Base-by-base conservation (phyloP, 1,140 invertebrate genomes). In the Dufourea novaeangliae region DNA sequence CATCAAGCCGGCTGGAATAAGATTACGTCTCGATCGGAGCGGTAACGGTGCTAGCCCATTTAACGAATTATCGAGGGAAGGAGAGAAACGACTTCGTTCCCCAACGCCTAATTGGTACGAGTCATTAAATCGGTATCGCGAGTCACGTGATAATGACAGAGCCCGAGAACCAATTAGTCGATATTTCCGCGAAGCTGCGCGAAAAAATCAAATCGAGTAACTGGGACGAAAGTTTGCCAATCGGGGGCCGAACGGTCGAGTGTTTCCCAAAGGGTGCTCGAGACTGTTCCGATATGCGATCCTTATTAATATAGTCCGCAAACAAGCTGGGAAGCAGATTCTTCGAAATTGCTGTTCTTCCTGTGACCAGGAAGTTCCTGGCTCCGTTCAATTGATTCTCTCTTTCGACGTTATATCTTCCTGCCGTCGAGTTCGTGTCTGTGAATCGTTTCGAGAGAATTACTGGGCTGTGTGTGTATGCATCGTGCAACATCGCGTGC, bases 401-500 rank as follows among this genome's bases (percentile, higher is more conserved):
- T 20, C 25, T 6, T 6, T 56, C 46, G 34, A 22, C 3, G 3
- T 14, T 44, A 17, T 12, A 17, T 17, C 12, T 41, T 27, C n/a
- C n/a, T 7, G 4, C 32, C n/a, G n/a, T n/a, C 3, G 37, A 44
- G n/a, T 69, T 69, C 54, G 64, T 75, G 72, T 57, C 63, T 59
- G 29, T 27, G 73, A 75, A 46, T 59, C 73, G 64, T 68, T 69
- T 22, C 39, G 25, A 6, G 34, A 10, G n/a, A 34, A 54, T 20
- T 61, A 37, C 69, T 62, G 8, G 32, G 32, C 20, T 27, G 52
- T 32, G 57, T 32, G 57, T 29, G 72, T 56, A 37, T 50, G 54
- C 25, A 39, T 37, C 57, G 46, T 34, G 37, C 44, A 71, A 61
- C 32, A 77, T 62, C 67, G 66, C 74, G 44, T 77, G 74, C 57